Base-by-base conservation (phyloP, 2,888 invertebrate species). In the Nemotelus nigrinus region DNA sequence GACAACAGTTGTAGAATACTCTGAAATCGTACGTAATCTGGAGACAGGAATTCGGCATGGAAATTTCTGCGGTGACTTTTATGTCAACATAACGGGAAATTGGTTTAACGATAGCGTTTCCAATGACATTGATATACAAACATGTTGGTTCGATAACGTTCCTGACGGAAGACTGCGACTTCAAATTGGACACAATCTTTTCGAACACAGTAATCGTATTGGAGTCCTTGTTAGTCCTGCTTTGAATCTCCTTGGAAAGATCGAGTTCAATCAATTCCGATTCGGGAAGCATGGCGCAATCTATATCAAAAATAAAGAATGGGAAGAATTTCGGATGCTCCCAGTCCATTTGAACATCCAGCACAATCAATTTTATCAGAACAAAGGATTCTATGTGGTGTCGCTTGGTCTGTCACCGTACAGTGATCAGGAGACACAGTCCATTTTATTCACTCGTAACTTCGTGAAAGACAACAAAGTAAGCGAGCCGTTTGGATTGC, bases 71-170 rank as follows among this genome's bases (percentile, higher is more conserved):
- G 93, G 93, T 3, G 90, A 92, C 82, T 91, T 93, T 64, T 92
- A 93, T 88, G 92, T 98, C 1, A 98, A 98, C 85, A 90, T 98
- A n/a, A 96, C 96, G 0, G 94, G 94, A n/a, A 97, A 96, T 85
- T 91, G 90, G 86, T 96, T 98, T 85, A 94, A 93, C 82, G 91
- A 92, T 67, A 96, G 96, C 82, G 85, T 90, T 47, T 92, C 92
- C 82, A 93, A 93, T 79, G 95, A 94, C 1, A 88, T 98, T 47
- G 93, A 95, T 84, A 89, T 97, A 77, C 90, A 93, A 78, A 93
- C 96, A 0, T 98, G 97, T 86, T 97, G 95, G 94, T 89, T 88
- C 82, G 83, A 87, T 80, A 39, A 74, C 44, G 70, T 89, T 88
- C 79, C 88, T 41, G 84, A 86, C 0, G 89, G 90, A 72, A 88